A percentile compares a stretch with the other conserved stretches of the same genome.
These are phyloP conservation scores for Mesoligia furuncula DNA, from an alignment of 2,888 invertebrate genomes.

Conservation along the genomic window DNA sequence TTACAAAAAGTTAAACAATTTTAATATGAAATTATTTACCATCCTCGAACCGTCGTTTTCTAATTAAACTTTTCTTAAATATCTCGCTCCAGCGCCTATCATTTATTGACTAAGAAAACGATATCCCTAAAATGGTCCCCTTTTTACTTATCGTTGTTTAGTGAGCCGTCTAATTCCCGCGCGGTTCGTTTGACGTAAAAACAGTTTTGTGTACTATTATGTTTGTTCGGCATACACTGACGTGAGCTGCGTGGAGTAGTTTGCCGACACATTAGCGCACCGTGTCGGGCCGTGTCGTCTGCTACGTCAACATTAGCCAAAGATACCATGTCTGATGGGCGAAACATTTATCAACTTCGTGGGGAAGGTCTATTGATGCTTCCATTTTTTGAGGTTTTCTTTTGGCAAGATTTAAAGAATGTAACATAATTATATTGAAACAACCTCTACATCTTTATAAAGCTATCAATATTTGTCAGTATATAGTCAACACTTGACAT, in stretches of 20 bases:
- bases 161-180: slow-evolving; percentile 41
- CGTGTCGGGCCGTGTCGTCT: slow-evolving; percentile 14
- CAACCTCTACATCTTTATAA: neutral
- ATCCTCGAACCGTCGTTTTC: neutral
- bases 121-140: slow-evolving; percentile 25
- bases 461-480: neutral
- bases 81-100: neutral
- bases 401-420: neutral
- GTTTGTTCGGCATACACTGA: slow-evolving; percentile 49
- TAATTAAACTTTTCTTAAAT: neutral
- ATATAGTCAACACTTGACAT: neutral
- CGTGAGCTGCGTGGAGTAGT: slow-evolving; percentile 21
- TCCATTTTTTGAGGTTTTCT: neutral
- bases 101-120: slow-evolving; percentile 48
- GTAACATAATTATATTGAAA: neutral
- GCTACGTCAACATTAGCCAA: slow-evolving; percentile 22
- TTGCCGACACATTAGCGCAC: slow-evolving; percentile 60
- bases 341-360: neutral
- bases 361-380: neutral
- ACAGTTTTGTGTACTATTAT: slow-evolving; percentile 27
- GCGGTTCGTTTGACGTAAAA: slow-evolving; percentile 55
- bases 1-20: neutral
- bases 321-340: neutral
- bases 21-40: slow-evolving; percentile 13
- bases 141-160: slow-evolving; percentile 21